Evolutionary conservation across 64 coral and sea anemone species (phyloP), one percentile per base, ranked within the genome.

Genomic region (Platygyra sinensis): DNA sequence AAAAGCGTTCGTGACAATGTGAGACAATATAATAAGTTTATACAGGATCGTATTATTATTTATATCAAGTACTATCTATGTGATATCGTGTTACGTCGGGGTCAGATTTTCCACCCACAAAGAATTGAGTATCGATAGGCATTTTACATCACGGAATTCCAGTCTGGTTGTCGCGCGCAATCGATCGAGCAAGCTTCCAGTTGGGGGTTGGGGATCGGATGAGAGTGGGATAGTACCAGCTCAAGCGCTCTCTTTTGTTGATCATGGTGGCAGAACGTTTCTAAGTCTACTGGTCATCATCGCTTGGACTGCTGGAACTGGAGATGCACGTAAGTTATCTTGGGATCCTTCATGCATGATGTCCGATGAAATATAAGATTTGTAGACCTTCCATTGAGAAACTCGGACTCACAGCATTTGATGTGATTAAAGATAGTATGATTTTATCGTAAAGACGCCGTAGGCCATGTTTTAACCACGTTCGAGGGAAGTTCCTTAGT

Each of bases 41-140:
- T 46, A 6, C 0, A 8, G 42, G 42, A 46, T 46, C n/a, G 42
- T 46, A 5, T 46, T 46, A 46, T 46, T 46, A 46, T 36, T 36
- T 36, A 36, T 36, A 36, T 27, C 18, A n/a, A 27, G 65, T 69
- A 27, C 65, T 8, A 11, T 69, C 20, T 27, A 10, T 59, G 42
- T 62, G 52, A 64, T 82, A 65, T 82, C 31, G 28, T 30, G 0
- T 64, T 83, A 83, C 80, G 80, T 31, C 60, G 29, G 18, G 60
- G 80, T 83, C 80, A 64, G 39, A 65, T 83, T n/a, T n/a, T n/a
- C n/a, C n/a, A n/a, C n/a, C n/a, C 31, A 64, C 60, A 42, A n/a
- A 64, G 59, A 65, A 36, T 30, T 69, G 1, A 24, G 64, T 8
- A 67, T 27, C 10, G 10, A 28, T n/a, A 62, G 54, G 36, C 50